These are phyloP conservation scores for Orgyia antiqua DNA, from an alignment of 2,888 invertebrate species.

Conservation along the genomic window DNA sequence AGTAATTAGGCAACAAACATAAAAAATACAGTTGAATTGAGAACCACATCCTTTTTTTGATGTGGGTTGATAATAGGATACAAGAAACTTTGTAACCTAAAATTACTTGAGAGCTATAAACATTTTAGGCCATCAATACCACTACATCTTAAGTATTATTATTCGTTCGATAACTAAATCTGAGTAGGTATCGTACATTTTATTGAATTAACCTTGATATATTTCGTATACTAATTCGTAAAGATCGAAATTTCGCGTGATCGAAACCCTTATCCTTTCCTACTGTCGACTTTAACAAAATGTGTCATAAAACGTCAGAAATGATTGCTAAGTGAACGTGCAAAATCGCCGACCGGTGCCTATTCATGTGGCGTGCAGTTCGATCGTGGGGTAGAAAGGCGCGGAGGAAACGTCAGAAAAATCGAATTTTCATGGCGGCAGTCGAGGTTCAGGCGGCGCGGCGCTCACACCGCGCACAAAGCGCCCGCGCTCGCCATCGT, in stretches of 20 bases:
- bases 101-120: too few species aligned
- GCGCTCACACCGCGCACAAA: conserved; percentile 62
- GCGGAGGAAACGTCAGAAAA: conserved; percentile 78
- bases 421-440: conserved; percentile 77
- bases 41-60: too few species aligned
- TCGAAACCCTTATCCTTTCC: conserved; percentile 35
- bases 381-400: conserved; percentile 71
- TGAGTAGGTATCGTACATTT: too few species aligned
- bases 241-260: conserved; percentile 57
- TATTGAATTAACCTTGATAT: conserved; percentile 9
- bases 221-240: conserved; percentile 20
- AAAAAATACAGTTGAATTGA: too few species aligned
- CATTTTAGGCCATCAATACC: too few species aligned
- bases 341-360: conserved; percentile 65
- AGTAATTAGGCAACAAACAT: too few species aligned
- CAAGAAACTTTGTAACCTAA: too few species aligned
- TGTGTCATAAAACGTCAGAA: conserved; percentile 54
- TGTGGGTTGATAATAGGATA: too few species aligned
- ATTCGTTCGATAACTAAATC: too few species aligned
- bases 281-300: conserved; percentile 43
- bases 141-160: too few species aligned
- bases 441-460: conserved; percentile 73
- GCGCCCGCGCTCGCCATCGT: conserved; percentile 61
- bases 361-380: conserved; percentile 69
- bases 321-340: conserved; percentile 53